Evolutionary conservation across 1,140 invertebrate genomes (phyloP).

Genomic region (Rhysida immarginata): DNA sequence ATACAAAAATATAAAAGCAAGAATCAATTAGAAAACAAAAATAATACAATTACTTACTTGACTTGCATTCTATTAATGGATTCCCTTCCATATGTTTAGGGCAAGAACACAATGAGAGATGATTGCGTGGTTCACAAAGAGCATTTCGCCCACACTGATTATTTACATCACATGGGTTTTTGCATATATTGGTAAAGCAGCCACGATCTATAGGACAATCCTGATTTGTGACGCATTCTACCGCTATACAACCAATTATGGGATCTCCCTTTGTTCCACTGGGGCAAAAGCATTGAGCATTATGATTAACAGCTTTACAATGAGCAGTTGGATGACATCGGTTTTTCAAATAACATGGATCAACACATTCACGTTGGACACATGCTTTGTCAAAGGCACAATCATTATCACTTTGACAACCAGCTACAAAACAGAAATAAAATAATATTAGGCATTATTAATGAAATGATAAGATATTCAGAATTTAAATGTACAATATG

Average conservation of each 20-base stretch:
- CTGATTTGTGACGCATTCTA: slow-evolving; percentile 29
- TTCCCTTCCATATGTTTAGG: slow-evolving; percentile 54
- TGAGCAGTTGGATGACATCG: slow-evolving; percentile 24
- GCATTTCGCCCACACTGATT: slow-evolving; percentile 26
- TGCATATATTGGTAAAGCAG: slow-evolving; percentile 20
- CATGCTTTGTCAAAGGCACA: slow-evolving; percentile 64
- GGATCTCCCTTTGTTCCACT: slow-evolving; percentile 68
- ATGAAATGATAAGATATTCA: neutral
- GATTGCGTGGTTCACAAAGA: slow-evolving; percentile 25
- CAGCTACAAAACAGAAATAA: slow-evolving; percentile 39
- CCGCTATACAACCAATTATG: slow-evolving; percentile 34
- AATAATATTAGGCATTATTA: no score
- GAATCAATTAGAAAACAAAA: no score
- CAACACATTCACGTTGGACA: slow-evolving; percentile 52
- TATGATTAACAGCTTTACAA: slow-evolving; percentile 37
- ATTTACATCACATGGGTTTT: slow-evolving; percentile 23
- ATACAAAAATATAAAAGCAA: no score
- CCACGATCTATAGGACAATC: slow-evolving; percentile 23
- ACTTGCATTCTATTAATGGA: slow-evolving; percentile 51
- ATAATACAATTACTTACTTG: neutral
- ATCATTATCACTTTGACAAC: slow-evolving; percentile 63
- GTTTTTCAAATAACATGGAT: slow-evolving; percentile 39
- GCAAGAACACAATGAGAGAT: slow-evolving; percentile 31
- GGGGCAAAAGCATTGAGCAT: slow-evolving; percentile 52
- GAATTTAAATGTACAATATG: neutral